phyloP scores from a whole-genome alignment of 2,888 invertebrate genomes.

The Sesia bembeciformis region DNA sequence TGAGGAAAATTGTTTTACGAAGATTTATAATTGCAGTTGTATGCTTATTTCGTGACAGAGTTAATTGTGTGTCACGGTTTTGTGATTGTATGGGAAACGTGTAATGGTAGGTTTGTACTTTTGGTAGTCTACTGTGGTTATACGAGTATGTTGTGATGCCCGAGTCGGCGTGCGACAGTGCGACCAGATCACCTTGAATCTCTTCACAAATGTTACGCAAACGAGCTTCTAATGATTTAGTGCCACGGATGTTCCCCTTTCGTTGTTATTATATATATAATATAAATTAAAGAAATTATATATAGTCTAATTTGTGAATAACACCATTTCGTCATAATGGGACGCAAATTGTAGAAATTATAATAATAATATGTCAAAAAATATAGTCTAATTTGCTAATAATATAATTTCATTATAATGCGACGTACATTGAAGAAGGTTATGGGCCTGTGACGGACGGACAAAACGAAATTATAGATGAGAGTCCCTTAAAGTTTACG shows the following conservation, averaged over 20 bases:
- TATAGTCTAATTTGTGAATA: no score
- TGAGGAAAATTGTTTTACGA: background rate
- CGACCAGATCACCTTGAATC: constrained; percentile 64
- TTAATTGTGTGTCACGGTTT: background rate
- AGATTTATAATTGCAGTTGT: background rate
- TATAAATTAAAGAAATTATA: background rate
- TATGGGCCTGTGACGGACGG: no score
- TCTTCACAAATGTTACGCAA: constrained; percentile 16
- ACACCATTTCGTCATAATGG: no score
- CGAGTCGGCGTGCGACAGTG: constrained; percentile 1
- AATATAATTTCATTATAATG: no score
- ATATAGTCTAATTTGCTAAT: no score
- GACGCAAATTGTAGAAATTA: no score
- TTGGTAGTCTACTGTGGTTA: background rate
- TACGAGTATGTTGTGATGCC: background rate
- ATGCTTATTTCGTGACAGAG: background rate
- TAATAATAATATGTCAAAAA: no score
- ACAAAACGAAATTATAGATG: no score
- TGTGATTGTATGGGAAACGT: background rate
- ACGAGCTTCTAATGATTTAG: background rate
- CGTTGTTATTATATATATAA: background rate
- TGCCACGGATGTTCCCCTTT: background rate
- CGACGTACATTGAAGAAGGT: no score
- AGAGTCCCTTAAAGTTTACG: no score
- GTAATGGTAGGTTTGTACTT: background rate